phyloP scores from a whole-genome alignment of 2,113 vertebrate species.

The Elgaria multicarinata region DNA sequence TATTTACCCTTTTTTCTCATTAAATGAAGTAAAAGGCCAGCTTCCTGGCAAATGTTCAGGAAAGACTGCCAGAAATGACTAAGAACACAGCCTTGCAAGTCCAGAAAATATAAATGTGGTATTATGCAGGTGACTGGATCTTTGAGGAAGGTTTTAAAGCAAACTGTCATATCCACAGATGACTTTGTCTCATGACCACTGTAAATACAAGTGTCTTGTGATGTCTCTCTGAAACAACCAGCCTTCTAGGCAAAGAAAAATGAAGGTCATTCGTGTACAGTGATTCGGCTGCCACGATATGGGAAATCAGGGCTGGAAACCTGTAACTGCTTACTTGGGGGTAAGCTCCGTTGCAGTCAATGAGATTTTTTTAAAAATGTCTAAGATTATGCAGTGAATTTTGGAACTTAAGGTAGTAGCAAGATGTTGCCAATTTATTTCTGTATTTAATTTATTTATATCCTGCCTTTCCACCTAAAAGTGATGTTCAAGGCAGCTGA shows the following conservation, averaged over 20 bases:
- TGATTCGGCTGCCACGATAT: background rate
- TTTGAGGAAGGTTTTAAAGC: background rate
- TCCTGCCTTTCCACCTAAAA: background rate
- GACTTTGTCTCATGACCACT: background rate
- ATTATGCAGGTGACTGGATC: background rate
- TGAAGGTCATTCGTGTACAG: background rate
- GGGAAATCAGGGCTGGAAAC: background rate
- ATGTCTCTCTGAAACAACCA: background rate
- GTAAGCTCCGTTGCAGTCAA: accelerated
- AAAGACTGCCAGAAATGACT: background rate
- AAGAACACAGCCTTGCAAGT: background rate
- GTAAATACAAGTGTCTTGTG: background rate
- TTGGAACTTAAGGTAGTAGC: background rate
- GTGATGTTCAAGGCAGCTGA: background rate
- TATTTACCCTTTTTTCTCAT: background rate
- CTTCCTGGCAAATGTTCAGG: slow-evolving; percentile 18
- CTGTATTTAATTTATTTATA: background rate
- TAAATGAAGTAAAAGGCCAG: slow-evolving; percentile 15
- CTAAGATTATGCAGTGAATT: background rate
- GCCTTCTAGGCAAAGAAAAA: background rate
- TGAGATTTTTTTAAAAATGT: background rate
- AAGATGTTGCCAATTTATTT: background rate
- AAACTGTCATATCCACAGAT: background rate
- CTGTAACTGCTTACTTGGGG: background rate
- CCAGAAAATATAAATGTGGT: background rate